phyloP scores from a whole-genome alignment of 2,888 invertebrate species.

The Cotesia congregata region DNA sequence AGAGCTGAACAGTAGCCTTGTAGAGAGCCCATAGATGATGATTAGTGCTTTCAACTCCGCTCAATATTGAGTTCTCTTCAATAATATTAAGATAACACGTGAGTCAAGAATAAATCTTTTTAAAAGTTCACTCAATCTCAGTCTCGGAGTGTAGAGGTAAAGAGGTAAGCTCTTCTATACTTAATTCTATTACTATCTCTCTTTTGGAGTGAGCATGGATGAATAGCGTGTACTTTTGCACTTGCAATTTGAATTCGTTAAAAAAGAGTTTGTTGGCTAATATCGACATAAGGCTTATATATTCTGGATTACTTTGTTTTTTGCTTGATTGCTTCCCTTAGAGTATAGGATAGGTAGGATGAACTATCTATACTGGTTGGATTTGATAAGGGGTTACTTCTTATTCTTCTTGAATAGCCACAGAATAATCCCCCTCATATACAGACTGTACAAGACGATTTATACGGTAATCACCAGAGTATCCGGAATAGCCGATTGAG shows the following conservation, averaged over 20 bases:
- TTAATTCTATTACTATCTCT: background rate
- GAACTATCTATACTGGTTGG: background rate
- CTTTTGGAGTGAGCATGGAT: background rate
- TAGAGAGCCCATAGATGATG: slow-evolving; percentile 23
- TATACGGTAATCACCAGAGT: slow-evolving; percentile 9
- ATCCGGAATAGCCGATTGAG: slow-evolving; percentile 29
- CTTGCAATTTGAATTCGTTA: slow-evolving; percentile 50
- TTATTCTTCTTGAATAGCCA: background rate
- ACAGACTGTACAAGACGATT: slow-evolving; percentile 10
- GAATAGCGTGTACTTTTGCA: slow-evolving; percentile 42
- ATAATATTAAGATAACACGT: background rate
- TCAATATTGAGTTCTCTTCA: slow-evolving; percentile 3
- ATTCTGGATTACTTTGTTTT: slow-evolving; percentile 31
- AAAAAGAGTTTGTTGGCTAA: slow-evolving; percentile 22
- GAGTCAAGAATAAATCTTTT: background rate
- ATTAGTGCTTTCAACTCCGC: slow-evolving; percentile 33
- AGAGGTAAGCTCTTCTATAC: no score
- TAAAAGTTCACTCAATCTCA: background rate
- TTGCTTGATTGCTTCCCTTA: slow-evolving; percentile 12
- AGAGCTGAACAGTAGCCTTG: slow-evolving; percentile 18
- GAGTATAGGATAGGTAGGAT: background rate
- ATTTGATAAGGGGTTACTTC: slow-evolving; percentile 2
- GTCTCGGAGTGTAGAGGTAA: background rate
- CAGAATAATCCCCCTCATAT: slow-evolving; percentile 19
- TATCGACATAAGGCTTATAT: slow-evolving; percentile 30